Conservation (phyloP, 2,113 vertebrate genomes). For the Turdus rufiventris region DNA sequence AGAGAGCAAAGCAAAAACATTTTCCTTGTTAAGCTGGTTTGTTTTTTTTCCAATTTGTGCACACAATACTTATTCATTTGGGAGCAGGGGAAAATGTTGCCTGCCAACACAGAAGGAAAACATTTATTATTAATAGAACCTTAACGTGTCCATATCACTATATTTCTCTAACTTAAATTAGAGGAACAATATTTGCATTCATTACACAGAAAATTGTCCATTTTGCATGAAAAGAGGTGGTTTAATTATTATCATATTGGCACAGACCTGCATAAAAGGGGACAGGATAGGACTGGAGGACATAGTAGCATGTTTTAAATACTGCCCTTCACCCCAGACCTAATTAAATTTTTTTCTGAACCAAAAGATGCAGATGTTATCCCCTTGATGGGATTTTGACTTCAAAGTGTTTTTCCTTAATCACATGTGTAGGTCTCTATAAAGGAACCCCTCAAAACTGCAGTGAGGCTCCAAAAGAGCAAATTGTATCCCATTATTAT, state of each 20-base stretch:
- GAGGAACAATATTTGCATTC: neutral
- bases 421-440: accelerated
- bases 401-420: neutral
- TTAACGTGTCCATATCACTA: neutral
- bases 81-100: neutral
- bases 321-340: neutral
- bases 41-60: neutral
- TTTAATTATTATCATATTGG: neutral
- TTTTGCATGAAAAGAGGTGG: neutral
- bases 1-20: neutral
- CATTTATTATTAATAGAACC: neutral
- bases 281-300: neutral
- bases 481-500: neutral
- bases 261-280: neutral
- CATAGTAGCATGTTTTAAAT: neutral
- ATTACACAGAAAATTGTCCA: neutral
- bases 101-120: neutral
- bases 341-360: neutral
- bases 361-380: neutral
- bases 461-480: neutral
- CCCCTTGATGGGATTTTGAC: neutral
- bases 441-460: neutral
- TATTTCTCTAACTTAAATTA: neutral
- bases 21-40: neutral
- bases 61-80: neutral